Conservation (phyloP, 2,113 vertebrate species). For the Monarcha castaneiventris region DNA sequence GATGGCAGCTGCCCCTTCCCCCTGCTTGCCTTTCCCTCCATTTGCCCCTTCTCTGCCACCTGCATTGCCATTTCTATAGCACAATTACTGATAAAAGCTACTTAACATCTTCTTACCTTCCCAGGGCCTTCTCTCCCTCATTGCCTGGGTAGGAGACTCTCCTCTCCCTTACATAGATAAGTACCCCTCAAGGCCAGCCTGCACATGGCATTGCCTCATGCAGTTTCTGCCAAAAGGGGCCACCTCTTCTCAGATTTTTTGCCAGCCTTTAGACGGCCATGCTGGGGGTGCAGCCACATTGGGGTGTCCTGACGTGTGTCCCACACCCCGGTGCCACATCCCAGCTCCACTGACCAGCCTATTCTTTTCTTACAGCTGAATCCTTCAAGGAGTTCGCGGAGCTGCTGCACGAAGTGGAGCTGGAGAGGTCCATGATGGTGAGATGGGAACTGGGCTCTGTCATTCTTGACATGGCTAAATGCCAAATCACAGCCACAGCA, state of each 20-base stretch:
- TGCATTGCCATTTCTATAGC: not conserved
- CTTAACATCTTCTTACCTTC: not conserved
- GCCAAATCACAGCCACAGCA: not conserved
- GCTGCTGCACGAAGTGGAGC: slow-evolving; percentile 91
- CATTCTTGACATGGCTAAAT: not conserved
- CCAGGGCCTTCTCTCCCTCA: not conserved
- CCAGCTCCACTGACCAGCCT: not conserved
- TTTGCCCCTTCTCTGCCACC: not conserved
- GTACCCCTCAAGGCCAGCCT: not conserved
- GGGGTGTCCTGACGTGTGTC: rapidly evolving
- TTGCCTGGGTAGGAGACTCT: not conserved
- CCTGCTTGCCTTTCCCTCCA: not conserved
- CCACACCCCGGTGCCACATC: rapidly evolving
- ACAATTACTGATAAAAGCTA: not conserved
- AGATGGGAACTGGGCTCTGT: not conserved
- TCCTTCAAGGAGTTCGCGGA: slow-evolving; percentile 97
- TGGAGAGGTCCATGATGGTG: slow-evolving; percentile 98
- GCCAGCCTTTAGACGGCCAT: rapidly evolving
- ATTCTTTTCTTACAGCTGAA: slow-evolving; percentile 78
- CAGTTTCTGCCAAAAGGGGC: not conserved
- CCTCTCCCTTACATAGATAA: not conserved
- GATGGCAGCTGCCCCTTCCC: not conserved
- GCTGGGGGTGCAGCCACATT: not conserved
- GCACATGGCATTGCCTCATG: not conserved
- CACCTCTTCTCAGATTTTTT: rapidly evolving